Conservation (phyloP, 2,888 invertebrate genomes). For the Melanotus villosus region DNA sequence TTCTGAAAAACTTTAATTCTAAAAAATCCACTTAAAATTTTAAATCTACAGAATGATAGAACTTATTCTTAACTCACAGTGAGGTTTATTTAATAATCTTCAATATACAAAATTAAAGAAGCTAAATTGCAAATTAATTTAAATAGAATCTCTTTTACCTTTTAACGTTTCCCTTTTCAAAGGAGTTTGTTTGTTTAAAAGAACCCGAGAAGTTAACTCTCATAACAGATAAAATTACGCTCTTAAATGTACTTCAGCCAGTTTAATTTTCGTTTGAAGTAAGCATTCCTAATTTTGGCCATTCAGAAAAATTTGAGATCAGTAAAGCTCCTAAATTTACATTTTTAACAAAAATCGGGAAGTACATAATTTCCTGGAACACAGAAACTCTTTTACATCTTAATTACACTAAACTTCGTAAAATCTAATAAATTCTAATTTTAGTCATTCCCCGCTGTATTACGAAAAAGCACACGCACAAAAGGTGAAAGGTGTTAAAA, state of each 20-base stretch:
- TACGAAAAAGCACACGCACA: slow-evolving; percentile 33
- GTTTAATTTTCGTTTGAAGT: slow-evolving; percentile 20
- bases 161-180: not conserved
- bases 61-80: no score
- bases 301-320: slow-evolving; percentile 10
- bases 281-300: slow-evolving; percentile 1
- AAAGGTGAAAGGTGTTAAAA: slow-evolving; percentile 30
- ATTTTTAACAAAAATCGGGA: slow-evolving; percentile 23
- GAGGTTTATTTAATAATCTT: no score
- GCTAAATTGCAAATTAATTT: no score
- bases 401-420: slow-evolving; percentile 27
- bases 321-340: slow-evolving; percentile 7
- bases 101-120: no score
- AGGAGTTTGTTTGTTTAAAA: not conserved
- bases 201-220: not conserved
- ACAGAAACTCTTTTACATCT: slow-evolving; percentile 31
- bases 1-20: no score
- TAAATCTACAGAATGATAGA: no score
- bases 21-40: no score
- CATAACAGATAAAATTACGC: not conserved
- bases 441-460: slow-evolving; percentile 11
- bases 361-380: slow-evolving; percentile 29
- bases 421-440: slow-evolving; percentile 35
- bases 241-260: not conserved
- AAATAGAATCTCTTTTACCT: no score